phyloP scores from a whole-genome alignment of 1,140 invertebrate species.

The Penaeus vannamei region DNA sequence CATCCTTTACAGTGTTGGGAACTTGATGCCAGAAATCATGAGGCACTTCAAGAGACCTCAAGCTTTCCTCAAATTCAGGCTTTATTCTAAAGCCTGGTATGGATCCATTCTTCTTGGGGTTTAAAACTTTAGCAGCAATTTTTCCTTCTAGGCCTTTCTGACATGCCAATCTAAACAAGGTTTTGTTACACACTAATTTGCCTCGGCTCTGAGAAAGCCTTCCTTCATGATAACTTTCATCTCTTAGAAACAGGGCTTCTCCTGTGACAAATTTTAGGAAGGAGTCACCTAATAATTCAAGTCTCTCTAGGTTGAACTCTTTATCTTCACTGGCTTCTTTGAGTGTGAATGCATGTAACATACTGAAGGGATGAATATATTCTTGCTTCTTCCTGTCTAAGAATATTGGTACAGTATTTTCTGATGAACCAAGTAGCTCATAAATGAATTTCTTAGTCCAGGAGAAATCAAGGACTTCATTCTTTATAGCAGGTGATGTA shows the following conservation, averaged over 20 bases:
- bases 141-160: conserved; percentile 27
- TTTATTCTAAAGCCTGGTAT: conserved; percentile 50
- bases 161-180: conserved; percentile 40
- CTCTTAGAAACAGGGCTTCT: conserved; percentile 47
- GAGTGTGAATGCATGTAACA: conserved; percentile 63
- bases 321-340: conserved; percentile 53
- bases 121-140: conserved; percentile 33
- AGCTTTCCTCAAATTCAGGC: background rate
- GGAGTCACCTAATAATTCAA: conserved; percentile 66
- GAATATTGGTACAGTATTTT: conserved; percentile 35
- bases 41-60: background rate
- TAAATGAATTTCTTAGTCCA: conserved; percentile 31
- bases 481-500: background rate
- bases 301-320: conserved; percentile 58
- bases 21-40: conserved; percentile 17
- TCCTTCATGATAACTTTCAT: conserved; percentile 35
- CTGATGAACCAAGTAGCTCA: background rate
- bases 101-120: conserved; percentile 32
- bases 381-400: background rate
- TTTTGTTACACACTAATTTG: conserved; percentile 48
- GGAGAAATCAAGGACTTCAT: background rate
- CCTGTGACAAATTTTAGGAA: conserved; percentile 53
- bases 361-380: conserved; percentile 44
- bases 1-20: background rate
- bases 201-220: conserved; percentile 27